Base-by-base conservation (phyloP, 2,113 vertebrate species). In the Formicarius rufipectus region DNA sequence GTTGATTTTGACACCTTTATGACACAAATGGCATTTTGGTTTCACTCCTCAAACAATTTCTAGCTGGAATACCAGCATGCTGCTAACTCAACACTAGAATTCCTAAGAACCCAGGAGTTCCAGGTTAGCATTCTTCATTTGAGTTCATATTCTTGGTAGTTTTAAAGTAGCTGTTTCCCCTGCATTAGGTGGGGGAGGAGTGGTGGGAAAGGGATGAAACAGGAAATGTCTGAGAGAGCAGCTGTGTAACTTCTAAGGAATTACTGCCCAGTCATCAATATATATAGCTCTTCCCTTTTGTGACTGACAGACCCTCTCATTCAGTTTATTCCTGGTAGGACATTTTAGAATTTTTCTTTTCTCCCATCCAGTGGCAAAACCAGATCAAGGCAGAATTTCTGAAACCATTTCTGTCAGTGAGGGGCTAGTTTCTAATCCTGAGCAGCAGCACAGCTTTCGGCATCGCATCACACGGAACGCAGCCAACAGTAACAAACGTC, bases 401-500 rank as follows among this genome's bases (percentile, higher is more conserved):
- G 84, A 76, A 71, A 14, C 19, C 28, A 9, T 28, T 72, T 67
- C 44, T 80, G 80, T 24, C 69, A 7, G 12, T 7, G 52, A 81
- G 72, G 72, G 76, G 56, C 31, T n/a, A 47, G 28, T 53, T 47
- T 81, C 66, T 73, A 52, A 45, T 12, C 35, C 55, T 35, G 69
- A 74, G 71, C 47, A 77, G 71, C 71, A 85, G 64, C 78, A 47
- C 7, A 9, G 59, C 69, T 75, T 25, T 50, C 16, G 31, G 44
- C 58, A 80, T 27, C 37, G 42, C 81, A 74, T 44, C 82, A 71
- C 63, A 58, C 5, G 67, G 78, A 95, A 71, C 4, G 49, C 56
- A 91, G 84, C 92, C 89, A 90, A 37, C 23, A n/a, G 39, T 12
- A 82, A 91, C 80, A 96, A 87, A 45, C 4, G 5, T 14, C 33